Percentiles rank a stretch among this genome's conserved stretches.
Evolutionary conservation across 1,140 invertebrate genomes (phyloP).

Genomic region (Lordiphosa clarofinis): DNA sequence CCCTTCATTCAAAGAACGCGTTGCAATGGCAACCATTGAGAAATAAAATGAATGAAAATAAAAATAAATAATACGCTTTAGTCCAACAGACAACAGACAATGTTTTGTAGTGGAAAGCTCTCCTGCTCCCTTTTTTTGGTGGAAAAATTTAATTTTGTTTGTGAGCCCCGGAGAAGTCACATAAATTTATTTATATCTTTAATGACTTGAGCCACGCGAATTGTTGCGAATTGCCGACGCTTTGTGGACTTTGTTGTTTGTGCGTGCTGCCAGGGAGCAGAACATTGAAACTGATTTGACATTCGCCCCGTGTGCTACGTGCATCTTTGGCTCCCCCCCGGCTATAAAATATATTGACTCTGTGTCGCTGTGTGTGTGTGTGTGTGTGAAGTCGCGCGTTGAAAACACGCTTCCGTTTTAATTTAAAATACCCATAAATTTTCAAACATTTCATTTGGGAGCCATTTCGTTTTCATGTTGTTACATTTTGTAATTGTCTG

Average conservation of each 20-base stretch:
- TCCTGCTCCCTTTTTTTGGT: background rate
- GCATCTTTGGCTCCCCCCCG: slow-evolving; percentile 46
- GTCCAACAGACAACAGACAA: slow-evolving; percentile 19
- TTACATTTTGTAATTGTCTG: slow-evolving; percentile 76
- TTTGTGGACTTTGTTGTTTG: slow-evolving; percentile 35
- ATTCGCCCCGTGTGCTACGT: slow-evolving; percentile 65
- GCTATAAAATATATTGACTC: slow-evolving; percentile 77
- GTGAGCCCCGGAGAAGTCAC: slow-evolving; percentile 46
- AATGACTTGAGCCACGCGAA: slow-evolving; percentile 76
- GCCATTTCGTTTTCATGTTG: slow-evolving; percentile 77
- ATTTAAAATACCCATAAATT: slow-evolving; percentile 80
- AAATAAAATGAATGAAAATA: slow-evolving; percentile 21
- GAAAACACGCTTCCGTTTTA: slow-evolving; percentile 79
- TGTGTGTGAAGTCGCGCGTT: slow-evolving; percentile 36
- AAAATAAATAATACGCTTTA: slow-evolving; percentile 21
- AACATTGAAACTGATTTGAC: slow-evolving; percentile 19
- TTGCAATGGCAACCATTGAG: slow-evolving; percentile 52
- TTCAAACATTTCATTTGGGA: slow-evolving; percentile 79
- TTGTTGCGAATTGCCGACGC: slow-evolving; percentile 61
- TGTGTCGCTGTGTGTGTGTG: slow-evolving; percentile 25
- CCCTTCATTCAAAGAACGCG: slow-evolving; percentile 8
- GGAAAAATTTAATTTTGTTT: slow-evolving; percentile 10
- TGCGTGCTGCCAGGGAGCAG: slow-evolving; percentile 56
- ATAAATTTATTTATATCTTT: slow-evolving; percentile 79
- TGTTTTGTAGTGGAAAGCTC: slow-evolving; percentile 4